Percentiles rank a stretch among this genome's conserved stretches.
Evolutionary conservation across 2,888 invertebrate species (phyloP).

Genomic region (Drosophila limbata): DNA sequence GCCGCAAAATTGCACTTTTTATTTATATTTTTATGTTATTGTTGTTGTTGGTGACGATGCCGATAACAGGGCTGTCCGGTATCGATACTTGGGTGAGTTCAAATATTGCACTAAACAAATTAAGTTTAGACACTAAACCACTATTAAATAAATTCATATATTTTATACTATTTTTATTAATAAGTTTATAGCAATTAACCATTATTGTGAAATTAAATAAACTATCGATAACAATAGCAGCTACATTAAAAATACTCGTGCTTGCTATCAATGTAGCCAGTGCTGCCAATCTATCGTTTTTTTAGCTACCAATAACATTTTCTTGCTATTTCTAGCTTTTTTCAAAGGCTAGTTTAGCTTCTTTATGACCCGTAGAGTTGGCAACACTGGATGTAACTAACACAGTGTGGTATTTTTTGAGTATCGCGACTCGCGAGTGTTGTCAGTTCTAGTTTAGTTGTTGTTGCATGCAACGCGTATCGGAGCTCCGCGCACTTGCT

Average conservation of each 20-base stretch:
- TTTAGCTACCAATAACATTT: no score
- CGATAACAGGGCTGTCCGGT: conserved; percentile 4
- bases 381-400: not conserved
- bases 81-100: conserved; percentile 14
- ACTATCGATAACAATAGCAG: not conserved
- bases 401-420: conserved; percentile 7
- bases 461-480: conserved; percentile 57
- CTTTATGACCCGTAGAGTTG: no score
- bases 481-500: conserved; percentile 48
- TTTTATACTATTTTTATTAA: no score
- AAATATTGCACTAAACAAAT: no score
- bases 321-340: no score
- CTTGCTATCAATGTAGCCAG: not conserved
- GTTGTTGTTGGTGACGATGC: conserved; percentile 1
- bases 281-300: no score
- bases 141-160: no score
- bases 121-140: no score
- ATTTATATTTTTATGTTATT: not conserved
- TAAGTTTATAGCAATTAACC: not conserved
- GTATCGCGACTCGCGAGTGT: no score
- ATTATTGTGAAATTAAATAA: conserved; percentile 24
- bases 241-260: conserved; percentile 14
- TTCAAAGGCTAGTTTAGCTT: no score
- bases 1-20: conserved; percentile 38
- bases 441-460: conserved; percentile 57